These are phyloP conservation scores for Copidosoma aretas DNA, from an alignment of 2,888 invertebrate genomes.

Conservation along the genomic window DNA sequence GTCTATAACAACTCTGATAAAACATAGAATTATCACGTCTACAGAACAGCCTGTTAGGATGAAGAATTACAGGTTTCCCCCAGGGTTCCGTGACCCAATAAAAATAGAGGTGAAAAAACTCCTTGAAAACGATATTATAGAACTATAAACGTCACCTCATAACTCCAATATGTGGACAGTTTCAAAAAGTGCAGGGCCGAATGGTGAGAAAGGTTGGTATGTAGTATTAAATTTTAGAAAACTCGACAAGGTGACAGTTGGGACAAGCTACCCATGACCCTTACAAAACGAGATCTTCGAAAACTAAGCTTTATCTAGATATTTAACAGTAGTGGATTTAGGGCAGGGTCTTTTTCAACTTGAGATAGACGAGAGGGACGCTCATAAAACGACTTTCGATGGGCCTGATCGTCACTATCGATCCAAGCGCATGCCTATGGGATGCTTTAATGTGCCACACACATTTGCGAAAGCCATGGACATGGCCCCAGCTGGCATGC, in stretches of 20 bases:
- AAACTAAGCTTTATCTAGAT: not conserved
- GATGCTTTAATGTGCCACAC: not conserved
- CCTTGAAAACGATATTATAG: not conserved
- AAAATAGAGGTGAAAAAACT: not conserved
- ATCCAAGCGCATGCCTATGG: slow-evolving; percentile 15
- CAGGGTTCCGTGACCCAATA: not conserved
- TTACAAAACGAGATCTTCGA: not conserved
- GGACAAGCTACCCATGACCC: not conserved
- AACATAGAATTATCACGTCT: too few relatives aligned
- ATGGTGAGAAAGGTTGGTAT: not conserved
- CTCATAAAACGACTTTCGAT: not conserved
- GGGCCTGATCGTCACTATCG: not conserved
- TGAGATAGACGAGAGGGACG: not conserved
- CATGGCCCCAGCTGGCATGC: not conserved
- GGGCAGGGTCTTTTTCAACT: not conserved
- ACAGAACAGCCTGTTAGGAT: too few relatives aligned
- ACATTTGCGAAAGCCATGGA: not conserved
- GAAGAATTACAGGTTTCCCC: not conserved
- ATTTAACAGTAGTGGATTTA: not conserved
- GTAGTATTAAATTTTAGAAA: not conserved
- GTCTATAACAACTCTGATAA: too few relatives aligned
- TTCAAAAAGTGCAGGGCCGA: not conserved
- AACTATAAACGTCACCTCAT: not conserved
- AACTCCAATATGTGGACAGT: slow-evolving; percentile 3
- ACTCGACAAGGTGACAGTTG: not conserved